These are phyloP conservation scores for Drosophila ercepeae DNA, from an alignment of 1,140 invertebrate species.

Conservation along the genomic window DNA sequence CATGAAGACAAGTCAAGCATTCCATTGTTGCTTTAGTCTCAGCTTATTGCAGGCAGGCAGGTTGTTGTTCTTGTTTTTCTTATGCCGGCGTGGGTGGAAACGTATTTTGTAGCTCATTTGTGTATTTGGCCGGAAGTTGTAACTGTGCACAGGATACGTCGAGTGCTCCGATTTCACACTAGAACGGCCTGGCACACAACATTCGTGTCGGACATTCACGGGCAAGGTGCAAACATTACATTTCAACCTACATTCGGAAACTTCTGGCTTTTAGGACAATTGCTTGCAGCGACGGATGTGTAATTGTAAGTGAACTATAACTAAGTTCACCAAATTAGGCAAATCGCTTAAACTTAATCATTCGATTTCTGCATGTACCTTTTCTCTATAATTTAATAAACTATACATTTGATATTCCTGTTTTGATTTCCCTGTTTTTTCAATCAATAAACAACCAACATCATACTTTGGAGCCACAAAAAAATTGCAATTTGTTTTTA, in stretches of 20 bases:
- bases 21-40: constrained; percentile 30
- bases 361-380: too few species aligned
- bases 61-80: constrained; percentile 29
- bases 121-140: constrained; percentile 68
- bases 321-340: background rate
- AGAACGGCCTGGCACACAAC: constrained; percentile 15
- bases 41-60: constrained; percentile 30
- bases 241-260: constrained; percentile 20
- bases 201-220: constrained; percentile 35
- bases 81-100: constrained; percentile 12
- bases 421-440: too few species aligned
- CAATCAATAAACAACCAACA: background rate
- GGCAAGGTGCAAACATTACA: constrained; percentile 40
- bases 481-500: constrained; percentile 39
- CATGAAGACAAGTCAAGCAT: constrained; percentile 36
- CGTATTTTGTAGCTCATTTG: constrained; percentile 64
- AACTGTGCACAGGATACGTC: constrained; percentile 50
- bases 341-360: too few species aligned
- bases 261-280: constrained; percentile 24
- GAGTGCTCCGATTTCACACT: constrained; percentile 40
- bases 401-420: too few species aligned
- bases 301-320: constrained; percentile 3
- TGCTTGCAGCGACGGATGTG: background rate
- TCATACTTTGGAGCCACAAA: background rate
- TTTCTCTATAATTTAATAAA: too few species aligned